A percentile compares a stretch with the other conserved stretches of the same genome.
Evolutionary conservation across 2,797 vertebrate species (phyloP).

Genomic region (Sorex maritimensis): DNA sequence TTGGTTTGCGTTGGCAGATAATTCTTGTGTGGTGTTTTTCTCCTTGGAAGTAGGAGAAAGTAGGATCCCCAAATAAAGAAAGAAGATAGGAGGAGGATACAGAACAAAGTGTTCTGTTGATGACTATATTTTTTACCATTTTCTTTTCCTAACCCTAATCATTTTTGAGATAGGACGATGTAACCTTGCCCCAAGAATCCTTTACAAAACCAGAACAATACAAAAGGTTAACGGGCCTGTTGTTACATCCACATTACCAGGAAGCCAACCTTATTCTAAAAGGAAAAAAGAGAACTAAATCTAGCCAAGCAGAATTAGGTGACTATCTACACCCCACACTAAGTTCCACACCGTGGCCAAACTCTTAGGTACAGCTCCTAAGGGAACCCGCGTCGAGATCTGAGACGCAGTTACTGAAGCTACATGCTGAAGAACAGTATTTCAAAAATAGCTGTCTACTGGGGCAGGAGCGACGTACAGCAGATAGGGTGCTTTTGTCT

Average conservation of each 20-base stretch:
- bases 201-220: constrained; percentile 30
- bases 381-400: neutral
- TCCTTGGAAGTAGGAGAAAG: constrained; percentile 36
- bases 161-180: neutral
- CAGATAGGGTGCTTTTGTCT: no score
- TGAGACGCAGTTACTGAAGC: neutral
- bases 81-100: neutral
- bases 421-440: constrained; percentile 17
- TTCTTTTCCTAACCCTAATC: constrained; percentile 10
- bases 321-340: neutral
- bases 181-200: neutral
- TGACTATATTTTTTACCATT: neutral
- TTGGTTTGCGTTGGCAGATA: neutral
- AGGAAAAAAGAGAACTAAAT: neutral
- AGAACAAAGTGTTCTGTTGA: constrained; percentile 22
- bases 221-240: neutral
- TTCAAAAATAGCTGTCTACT: neutral
- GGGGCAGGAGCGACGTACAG: no score
- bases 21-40: constrained; percentile 53
- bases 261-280: neutral
- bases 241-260: neutral
- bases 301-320: neutral
- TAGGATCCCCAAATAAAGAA: constrained; percentile 53
- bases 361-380: neutral
- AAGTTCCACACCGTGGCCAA: constrained; percentile 27